Evolutionary conservation across 2,113 vertebrate genomes (phyloP), one percentile per base, ranked within the genome.

Genomic region (Spizaetus ornatus): DNA sequence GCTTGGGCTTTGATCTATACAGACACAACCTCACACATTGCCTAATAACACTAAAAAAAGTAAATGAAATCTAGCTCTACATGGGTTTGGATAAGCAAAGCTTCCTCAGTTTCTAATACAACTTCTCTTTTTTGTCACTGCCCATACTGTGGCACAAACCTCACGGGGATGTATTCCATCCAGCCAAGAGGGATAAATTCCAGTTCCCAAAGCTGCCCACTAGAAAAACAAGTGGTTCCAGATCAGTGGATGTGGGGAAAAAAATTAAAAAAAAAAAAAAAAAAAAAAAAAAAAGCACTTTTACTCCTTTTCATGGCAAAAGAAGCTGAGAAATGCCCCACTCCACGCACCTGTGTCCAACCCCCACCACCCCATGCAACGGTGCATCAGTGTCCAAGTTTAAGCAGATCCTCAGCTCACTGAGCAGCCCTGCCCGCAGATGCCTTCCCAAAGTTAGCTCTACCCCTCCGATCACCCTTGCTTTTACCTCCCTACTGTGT

Each of bases 111-210:
- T 90, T 80, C 53, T 48, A 40, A 67, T 3, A 34, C 16, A 73
- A n/a, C 1, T 2, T 20, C 15, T 61, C 16, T 74, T 42, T 58
- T 58, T 71, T 42, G 45, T 48, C 27, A 36, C 40, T 67, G 26
- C 8, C 26, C 26, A 25, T 1, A 65, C 7, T 3, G 32, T 5
- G 45, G 42, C 15, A 70, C 27, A 88, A 38, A 73, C 25, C 9
- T 50, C 36, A 48, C 0, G 1, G 19, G 13, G 15, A 70, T 0
- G 1, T 32, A 50, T 15, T 74, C 47, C 34, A 85, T 11, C n/a
- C 26, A 79, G 10, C 6, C 52, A 34, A 43, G 16, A 65, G 20
- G 43, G 23, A 59, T 25, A 47, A 31, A 80, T 21, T 65, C n/a
- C 52, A 87, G 12, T 76, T 88, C 48, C 40, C 53, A 48, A 90